These are phyloP conservation scores for Synanthedon andrenaeformis DNA, from an alignment of 2,888 invertebrate genomes.

Conservation along the genomic window DNA sequence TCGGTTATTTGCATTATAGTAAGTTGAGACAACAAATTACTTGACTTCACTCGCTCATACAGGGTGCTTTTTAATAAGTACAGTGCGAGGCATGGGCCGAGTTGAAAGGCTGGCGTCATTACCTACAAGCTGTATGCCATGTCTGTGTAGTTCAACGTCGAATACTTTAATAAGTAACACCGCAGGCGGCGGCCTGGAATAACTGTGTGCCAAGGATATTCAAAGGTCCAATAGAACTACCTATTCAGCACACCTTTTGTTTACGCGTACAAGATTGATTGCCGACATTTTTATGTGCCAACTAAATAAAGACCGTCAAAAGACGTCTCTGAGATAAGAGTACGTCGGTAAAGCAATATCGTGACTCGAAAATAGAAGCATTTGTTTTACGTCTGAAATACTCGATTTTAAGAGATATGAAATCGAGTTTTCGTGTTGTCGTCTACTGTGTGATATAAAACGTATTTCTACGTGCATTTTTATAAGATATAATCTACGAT, in stretches of 20 bases:
- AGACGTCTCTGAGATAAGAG: background rate
- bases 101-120: too few relatives aligned
- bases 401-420: background rate
- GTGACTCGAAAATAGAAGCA: background rate
- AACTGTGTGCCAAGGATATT: constrained; percentile 1
- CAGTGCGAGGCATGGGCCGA: too few relatives aligned
- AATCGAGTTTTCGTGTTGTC: background rate
- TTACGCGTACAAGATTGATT: background rate
- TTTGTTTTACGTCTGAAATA: background rate
- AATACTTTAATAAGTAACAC: constrained; percentile 18
- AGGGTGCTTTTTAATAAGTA: too few relatives aligned
- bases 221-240: background rate
- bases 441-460: background rate
- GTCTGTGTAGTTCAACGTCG: too few relatives aligned
- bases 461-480: background rate
- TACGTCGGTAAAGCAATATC: background rate
- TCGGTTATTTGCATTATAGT: too few relatives aligned
- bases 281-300: background rate
- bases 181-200: constrained; percentile 6
- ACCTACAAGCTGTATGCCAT: too few relatives aligned
- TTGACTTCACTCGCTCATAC: too few relatives aligned
- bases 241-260: background rate
- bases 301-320: background rate
- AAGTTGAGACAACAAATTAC: too few relatives aligned
- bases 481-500: background rate